These are phyloP conservation scores for Cololabis saira DNA, from an alignment of 2,113 vertebrate species.

Conservation along the genomic window DNA sequence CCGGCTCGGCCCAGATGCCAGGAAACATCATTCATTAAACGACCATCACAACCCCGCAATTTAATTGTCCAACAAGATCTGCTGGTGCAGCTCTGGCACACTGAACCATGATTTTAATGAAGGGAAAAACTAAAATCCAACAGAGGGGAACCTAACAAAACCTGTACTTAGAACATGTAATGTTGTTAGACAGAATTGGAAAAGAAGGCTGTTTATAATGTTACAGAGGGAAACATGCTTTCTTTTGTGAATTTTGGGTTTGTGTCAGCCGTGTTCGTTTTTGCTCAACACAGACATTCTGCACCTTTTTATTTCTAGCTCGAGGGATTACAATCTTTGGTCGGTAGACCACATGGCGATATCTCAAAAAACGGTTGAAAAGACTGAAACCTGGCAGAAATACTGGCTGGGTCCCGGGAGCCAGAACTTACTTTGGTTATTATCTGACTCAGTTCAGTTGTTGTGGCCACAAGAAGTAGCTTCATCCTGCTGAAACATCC, in stretches of 20 bases:
- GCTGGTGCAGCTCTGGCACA: slow-evolving; percentile 22
- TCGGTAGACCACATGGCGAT: neutral
- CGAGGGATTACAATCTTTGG: neutral
- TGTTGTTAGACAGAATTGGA: slow-evolving; percentile 3
- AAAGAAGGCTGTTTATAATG: slow-evolving; percentile 1
- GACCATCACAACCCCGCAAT: slow-evolving; percentile 41
- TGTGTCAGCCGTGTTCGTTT: neutral
- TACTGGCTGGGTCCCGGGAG: neutral
- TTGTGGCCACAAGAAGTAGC: slow-evolving; percentile 19
- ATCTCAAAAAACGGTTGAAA: neutral
- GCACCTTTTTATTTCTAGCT: slow-evolving; percentile 22
- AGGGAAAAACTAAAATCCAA: neutral
- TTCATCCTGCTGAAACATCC: slow-evolving; percentile 31
- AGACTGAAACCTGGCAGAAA: neutral
- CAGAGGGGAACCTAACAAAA: slow-evolving; percentile 35
- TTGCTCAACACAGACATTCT: slow-evolving; percentile 32
- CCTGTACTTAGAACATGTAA: slow-evolving; percentile 40
- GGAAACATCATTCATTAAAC: slow-evolving; percentile 33
- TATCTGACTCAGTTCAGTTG: slow-evolving; percentile 1
- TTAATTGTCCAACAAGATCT: slow-evolving; percentile 30
- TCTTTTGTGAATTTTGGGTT: too few species aligned
- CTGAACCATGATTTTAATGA: slow-evolving; percentile 25
- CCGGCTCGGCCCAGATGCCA: slow-evolving; percentile 6
- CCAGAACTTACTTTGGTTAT: neutral
- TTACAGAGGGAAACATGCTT: slow-evolving; percentile 31